Conservation (phyloP, 1,140 invertebrate species). For the Vollenhovia emeryi region DNA sequence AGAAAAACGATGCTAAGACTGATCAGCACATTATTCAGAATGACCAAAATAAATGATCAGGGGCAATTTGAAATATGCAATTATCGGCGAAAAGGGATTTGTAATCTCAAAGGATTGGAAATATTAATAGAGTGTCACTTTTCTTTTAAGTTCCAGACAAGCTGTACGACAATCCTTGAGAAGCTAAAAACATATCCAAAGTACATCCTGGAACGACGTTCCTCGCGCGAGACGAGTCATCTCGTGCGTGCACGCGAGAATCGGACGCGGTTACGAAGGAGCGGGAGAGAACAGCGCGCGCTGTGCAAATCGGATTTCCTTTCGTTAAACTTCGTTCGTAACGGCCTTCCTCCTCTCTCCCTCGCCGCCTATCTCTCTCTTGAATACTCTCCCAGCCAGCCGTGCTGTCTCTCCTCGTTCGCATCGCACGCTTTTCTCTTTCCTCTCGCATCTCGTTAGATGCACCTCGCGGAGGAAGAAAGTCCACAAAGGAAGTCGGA, state of each 20-base stretch:
- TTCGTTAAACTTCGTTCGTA: slow-evolving; percentile 77
- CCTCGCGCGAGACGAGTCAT: slow-evolving; percentile 41
- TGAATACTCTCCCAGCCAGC: slow-evolving; percentile 19
- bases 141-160: background rate
- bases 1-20: too few relatives aligned
- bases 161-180: background rate
- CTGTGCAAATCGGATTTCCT: slow-evolving; percentile 78
- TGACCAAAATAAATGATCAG: too few relatives aligned
- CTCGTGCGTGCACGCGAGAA: slow-evolving; percentile 21
- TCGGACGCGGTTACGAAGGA: slow-evolving; percentile 49
- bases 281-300: slow-evolving; percentile 31
- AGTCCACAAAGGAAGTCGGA: slow-evolving; percentile 68
- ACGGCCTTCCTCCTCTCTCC: slow-evolving; percentile 36
- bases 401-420: slow-evolving; percentile 29
- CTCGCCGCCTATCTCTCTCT: background rate
- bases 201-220: slow-evolving; percentile 28
- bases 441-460: slow-evolving; percentile 70
- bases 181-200: slow-evolving; percentile 21
- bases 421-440: slow-evolving; percentile 31
- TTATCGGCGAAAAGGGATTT: background rate
- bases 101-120: background rate
- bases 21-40: too few relatives aligned
- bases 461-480: slow-evolving; percentile 65
- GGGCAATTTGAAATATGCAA: background rate
- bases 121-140: slow-evolving; percentile 16